phyloP scores from a whole-genome alignment of 2,113 vertebrate genomes.

The Amblyornis subalaris region DNA sequence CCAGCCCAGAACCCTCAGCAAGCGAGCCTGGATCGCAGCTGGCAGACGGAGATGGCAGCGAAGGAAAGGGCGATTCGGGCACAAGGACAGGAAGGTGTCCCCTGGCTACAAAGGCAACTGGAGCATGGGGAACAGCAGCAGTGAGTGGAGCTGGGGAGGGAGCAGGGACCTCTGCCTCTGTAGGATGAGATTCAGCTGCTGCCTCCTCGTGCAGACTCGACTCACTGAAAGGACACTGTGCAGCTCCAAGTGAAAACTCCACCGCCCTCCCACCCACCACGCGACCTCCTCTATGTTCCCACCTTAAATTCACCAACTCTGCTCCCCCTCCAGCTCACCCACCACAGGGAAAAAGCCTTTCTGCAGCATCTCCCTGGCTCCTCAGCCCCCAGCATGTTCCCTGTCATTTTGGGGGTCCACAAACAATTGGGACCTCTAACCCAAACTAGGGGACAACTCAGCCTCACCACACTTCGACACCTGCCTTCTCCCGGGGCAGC shows the following conservation, averaged over 20 bases:
- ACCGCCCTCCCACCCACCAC: fast-evolving
- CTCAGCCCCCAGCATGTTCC: neutral
- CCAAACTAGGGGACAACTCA: neutral
- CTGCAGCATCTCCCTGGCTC: neutral
- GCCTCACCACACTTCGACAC: fast-evolving
- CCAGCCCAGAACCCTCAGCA: neutral
- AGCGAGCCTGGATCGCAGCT: neutral
- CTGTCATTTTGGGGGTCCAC: neutral
- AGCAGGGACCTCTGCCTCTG: neutral
- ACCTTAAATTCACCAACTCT: neutral
- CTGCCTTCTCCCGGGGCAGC: fast-evolving
- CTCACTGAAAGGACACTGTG: neutral
- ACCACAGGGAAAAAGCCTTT: neutral
- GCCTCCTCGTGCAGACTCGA: neutral
- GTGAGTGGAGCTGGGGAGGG: neutral
- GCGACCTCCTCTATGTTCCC: neutral
- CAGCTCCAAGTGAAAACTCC: neutral
- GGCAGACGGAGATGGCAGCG: neutral
- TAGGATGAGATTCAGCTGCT: neutral
- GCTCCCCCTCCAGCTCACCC: neutral
- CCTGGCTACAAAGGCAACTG: neutral
- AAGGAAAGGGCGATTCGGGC: neutral
- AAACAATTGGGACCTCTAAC: neutral
- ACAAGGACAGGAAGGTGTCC: neutral
- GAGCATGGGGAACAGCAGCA: neutral